Evolutionary conservation across 2,113 vertebrate genomes (phyloP), one percentile per base, ranked within the genome.

Genomic region (cattle (Bos taurus)): DNA sequence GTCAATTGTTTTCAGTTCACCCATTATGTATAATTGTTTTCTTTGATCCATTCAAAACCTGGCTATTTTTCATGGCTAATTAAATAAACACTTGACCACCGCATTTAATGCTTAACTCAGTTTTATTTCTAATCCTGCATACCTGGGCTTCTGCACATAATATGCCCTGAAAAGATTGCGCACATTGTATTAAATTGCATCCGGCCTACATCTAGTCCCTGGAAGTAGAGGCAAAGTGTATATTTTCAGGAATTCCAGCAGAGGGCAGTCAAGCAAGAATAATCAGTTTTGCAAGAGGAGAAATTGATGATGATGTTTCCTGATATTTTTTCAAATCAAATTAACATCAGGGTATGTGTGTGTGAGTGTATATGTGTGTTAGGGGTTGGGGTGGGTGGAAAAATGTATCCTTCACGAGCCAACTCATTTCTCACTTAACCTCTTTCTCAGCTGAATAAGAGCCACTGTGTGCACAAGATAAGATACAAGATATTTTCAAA

Each of bases 231-330:
- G 86, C 88, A 60, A 96, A 94, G 92, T 98, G 99, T 98, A 97
- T 97, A 95, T 95, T 92, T 48, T 48, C 97, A 59, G 94, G 95
- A 98, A 59, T 97, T 98, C 99, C 99, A 99, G 99, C 98, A 99
- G 99, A 99, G 99, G 99, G 99, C 99, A 98, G 99, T 98, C 99
- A 98, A 99, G 99, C 99, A 99, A 98, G 99, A 99, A 98, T 98
- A 99, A 99, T 99, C 98, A 98, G 92, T 96, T 97, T 97, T 97
- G 60, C 77, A 97, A 96, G 95, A 98, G 94, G 86, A 96, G 96
- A 95, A 98, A 98, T 91, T 26, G 98, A 95, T 88, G 98, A 97
- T 97, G n/a, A 98, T 97, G 91, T 93, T 98, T 98, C 92, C 98
- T 97, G 98, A 90, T 97, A 88, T 21, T 87, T 97, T 91, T 90